A percentile compares a stretch with the other conserved stretches of the same genome.
Evolutionary conservation across 2,888 invertebrate species (phyloP).

Genomic region (Tiliacea aurago): DNA sequence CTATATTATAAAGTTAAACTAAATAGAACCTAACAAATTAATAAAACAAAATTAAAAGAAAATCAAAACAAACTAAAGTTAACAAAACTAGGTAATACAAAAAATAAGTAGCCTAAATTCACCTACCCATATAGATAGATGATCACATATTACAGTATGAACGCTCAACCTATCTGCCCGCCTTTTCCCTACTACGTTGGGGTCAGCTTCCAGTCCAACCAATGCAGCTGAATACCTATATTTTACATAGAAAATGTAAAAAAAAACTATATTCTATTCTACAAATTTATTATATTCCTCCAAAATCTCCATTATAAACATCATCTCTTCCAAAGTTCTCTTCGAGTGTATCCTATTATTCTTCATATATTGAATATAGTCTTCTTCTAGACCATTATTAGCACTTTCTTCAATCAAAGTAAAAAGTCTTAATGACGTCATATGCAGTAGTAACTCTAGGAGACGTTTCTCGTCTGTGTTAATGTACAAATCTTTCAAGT

Average conservation of each 20-base stretch:
- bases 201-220: not conserved
- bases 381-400: constrained; percentile 67
- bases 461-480: constrained; percentile 64
- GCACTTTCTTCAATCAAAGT: constrained; percentile 75
- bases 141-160: no score
- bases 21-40: no score
- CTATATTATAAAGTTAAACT: no score
- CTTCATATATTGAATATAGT: constrained; percentile 68
- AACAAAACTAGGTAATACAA: no score
- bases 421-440: constrained; percentile 72
- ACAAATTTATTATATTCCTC: constrained; percentile 65
- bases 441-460: constrained; percentile 75
- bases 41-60: no score
- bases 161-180: not conserved
- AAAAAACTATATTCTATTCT: constrained; percentile 18
- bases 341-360: constrained; percentile 67
- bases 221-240: not conserved
- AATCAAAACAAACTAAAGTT: no score
- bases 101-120: no score
- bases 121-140: no score
- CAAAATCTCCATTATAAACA: constrained; percentile 73
- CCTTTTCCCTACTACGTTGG: not conserved
- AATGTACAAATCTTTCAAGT: constrained; percentile 77
- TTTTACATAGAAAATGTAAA: not conserved
- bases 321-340: constrained; percentile 70